Percentiles rank a stretch among this genome's conserved stretches.
Evolutionary conservation across 2,888 invertebrate genomes (phyloP).

Genomic region (Sphaerolaimus hirsutus): DNA sequence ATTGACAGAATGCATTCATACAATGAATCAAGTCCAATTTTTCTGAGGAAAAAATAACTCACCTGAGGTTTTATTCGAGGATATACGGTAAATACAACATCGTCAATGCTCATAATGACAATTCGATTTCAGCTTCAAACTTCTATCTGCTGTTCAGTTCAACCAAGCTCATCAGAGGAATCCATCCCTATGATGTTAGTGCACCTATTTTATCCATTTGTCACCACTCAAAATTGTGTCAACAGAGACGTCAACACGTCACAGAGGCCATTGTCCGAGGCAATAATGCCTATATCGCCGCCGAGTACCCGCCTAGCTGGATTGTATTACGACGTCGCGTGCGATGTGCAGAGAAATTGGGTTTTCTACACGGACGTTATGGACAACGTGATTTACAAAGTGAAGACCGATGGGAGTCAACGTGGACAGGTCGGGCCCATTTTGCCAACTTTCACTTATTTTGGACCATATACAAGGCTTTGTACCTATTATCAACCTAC

Average conservation of each 20-base stretch:
- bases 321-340: slow-evolving; percentile 59
- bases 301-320: slow-evolving; percentile 74
- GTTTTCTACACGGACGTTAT: slow-evolving; percentile 93
- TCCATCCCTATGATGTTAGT: slow-evolving; percentile 50
- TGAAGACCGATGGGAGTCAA: slow-evolving; percentile 31
- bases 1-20: too few relatives aligned
- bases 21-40: too few relatives aligned
- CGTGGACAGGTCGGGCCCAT: slow-evolving; percentile 1
- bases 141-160: slow-evolving; percentile 22
- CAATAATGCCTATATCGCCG: slow-evolving; percentile 65
- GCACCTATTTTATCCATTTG: too few relatives aligned
- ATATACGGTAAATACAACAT: too few relatives aligned
- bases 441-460: background rate
- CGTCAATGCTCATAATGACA: background rate
- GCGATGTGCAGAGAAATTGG: slow-evolving; percentile 37
- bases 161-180: slow-evolving; percentile 60
- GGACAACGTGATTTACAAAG: slow-evolving; percentile 47
- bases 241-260: too few relatives aligned
- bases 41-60: too few relatives aligned
- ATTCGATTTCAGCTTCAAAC: slow-evolving; percentile 9
- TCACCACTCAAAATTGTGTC: too few relatives aligned
- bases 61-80: too few relatives aligned
- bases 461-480: background rate
- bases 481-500: background rate
- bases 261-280: slow-evolving; percentile 58